A percentile compares a stretch with the other conserved stretches of the same genome.
phyloP scores from a whole-genome alignment of 1,140 invertebrate genomes.

The Lepidostoma basale region DNA sequence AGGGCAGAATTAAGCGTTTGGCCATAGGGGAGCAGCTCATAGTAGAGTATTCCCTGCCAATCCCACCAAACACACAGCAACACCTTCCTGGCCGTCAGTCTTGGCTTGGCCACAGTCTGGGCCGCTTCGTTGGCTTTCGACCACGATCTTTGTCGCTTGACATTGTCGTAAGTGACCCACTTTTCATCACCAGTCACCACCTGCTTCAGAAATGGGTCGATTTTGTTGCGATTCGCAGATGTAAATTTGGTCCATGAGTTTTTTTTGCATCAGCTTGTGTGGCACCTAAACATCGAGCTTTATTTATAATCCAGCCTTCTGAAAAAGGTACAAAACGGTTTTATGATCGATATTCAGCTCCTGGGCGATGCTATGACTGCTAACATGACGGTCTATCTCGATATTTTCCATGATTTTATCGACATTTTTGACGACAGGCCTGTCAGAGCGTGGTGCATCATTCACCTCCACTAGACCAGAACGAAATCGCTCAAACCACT shows the following conservation, averaged over 20 bases:
- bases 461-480: slow-evolving; percentile 10
- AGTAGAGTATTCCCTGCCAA: background rate
- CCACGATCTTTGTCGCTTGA: slow-evolving; percentile 7
- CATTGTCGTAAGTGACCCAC: slow-evolving; percentile 10
- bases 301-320: no score
- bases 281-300: no score
- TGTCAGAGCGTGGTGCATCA: slow-evolving; percentile 8
- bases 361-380: slow-evolving; percentile 4
- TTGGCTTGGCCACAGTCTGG: background rate
- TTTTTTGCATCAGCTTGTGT: no score
- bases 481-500: slow-evolving; percentile 2
- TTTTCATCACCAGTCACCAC: slow-evolving; percentile 3
- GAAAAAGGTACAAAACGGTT: no score
- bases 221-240: slow-evolving; percentile 12
- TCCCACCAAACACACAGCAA: background rate
- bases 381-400: slow-evolving; percentile 1
- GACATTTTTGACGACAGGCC: slow-evolving; percentile 2
- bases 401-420: slow-evolving; percentile 15
- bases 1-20: slow-evolving; percentile 8
- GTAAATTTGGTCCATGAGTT: no score
- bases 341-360: background rate
- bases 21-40: slow-evolving; percentile 1
- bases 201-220: background rate
- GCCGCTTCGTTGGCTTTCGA: slow-evolving; percentile 2
- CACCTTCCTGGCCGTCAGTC: background rate